Base-by-base conservation (phyloP, 2,888 invertebrate genomes). In the Lathronympha strigana region DNA sequence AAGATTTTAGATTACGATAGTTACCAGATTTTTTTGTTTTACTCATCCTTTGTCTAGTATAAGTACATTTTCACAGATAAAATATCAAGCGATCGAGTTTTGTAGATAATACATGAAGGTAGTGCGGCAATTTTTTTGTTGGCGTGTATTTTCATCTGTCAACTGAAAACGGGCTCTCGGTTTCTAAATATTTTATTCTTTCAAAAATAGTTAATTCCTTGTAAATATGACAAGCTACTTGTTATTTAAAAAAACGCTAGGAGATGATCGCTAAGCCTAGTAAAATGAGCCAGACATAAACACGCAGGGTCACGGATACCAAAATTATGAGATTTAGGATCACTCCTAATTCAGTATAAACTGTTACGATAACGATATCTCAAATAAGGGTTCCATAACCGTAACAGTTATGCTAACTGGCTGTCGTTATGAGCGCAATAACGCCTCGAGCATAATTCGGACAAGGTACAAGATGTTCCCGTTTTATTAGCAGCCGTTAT, bases 351-450 rank as follows among this genome's bases (percentile, higher is more conserved):
- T 76, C 72, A 71, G 73, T 72, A 69, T 75, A 72, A 82, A 85
- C 73, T 79, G 81, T 83, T 79, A 84, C 71, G 77, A 74, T 82
- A 79, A 77, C 73, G 74, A 67, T 70, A 61, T 68, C 64, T 70
- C 69, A 76, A 58, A 66, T 69, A 72, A 71, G 68, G 38, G 69
- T 28, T 50, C 67, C 67, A 71, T 76, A 74, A 76, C 76, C 71
- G 73, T 77, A 73, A 77, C 72, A 63, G 71, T 76, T 76, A 73
- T 68, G 67, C 71, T 68, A 71, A 70, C 75, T 76, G 74, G 75
- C 80, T 79, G 80, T 76, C 79, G 81, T 82, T 85, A 86, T 82
- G 74, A 76, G 68, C 66, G 67, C 73, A 69, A 75, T 80, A 79
- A 79, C 69, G 71, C 73, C 73, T 70, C 50, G 66, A 55, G 62